These are phyloP conservation scores for Macroramphosus scolopax DNA, from an alignment of 2,797 vertebrate species.

Conservation along the genomic window DNA sequence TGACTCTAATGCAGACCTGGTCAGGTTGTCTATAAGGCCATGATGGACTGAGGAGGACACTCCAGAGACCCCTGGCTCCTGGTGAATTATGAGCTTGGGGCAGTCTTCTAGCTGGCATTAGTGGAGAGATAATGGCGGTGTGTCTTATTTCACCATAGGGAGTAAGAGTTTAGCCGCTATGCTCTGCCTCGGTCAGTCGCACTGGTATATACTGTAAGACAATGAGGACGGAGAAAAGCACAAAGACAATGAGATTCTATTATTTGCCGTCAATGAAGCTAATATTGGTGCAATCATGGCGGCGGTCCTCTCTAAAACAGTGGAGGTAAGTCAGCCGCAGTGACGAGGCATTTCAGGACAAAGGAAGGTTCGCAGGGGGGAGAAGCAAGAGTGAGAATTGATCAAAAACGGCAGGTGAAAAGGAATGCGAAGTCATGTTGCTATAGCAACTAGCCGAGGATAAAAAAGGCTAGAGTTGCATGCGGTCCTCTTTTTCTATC, in stretches of 20 bases:
- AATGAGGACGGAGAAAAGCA: conserved; percentile 4
- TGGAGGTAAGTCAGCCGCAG: conserved; percentile 39
- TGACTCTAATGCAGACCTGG: conserved; percentile 16
- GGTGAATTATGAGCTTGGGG: conserved; percentile 39
- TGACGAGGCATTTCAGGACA: conserved; percentile 60
- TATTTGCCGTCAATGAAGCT: conserved; percentile 14
- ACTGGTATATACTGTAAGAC: too few relatives aligned
- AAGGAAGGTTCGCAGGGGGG: conserved; percentile 50
- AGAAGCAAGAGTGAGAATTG: conserved; percentile 60
- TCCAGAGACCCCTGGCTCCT: conserved; percentile 11
- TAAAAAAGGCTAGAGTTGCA: conserved; percentile 59
- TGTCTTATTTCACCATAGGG: too few relatives aligned
- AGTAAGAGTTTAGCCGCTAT: too few relatives aligned
- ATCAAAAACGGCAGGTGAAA: conserved; percentile 76
- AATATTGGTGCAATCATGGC: conserved; percentile 11
- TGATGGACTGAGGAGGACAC: conserved; percentile 13
- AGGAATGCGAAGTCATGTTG: conserved; percentile 76
- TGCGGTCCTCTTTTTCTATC: conserved; percentile 38
- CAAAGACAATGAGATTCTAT: conserved; percentile 11
- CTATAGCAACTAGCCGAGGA: conserved; percentile 75
- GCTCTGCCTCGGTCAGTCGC: too few relatives aligned
- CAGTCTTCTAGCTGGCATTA: too few relatives aligned
- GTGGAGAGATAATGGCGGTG: too few relatives aligned
- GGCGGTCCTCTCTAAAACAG: conserved; percentile 23
- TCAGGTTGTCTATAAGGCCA: conserved; percentile 17